Conservation (phyloP, 2,113 vertebrate genomes). For the Uria lomvia region DNA sequence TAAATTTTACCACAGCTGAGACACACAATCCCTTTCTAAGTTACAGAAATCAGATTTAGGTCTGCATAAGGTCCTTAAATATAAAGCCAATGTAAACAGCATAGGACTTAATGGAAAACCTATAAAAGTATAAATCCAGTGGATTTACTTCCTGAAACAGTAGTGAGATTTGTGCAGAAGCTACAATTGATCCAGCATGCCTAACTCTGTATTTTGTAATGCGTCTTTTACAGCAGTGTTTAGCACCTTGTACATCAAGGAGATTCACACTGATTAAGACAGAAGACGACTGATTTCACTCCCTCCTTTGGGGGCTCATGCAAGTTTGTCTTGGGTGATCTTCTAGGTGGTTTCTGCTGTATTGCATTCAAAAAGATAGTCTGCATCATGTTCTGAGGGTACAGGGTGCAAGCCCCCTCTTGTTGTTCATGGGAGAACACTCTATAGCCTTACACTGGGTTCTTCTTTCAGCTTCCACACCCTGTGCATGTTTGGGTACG, state of each 20-base stretch:
- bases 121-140: constrained; percentile 16
- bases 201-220: neutral
- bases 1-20: neutral
- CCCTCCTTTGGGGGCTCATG: neutral
- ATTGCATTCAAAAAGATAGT: neutral
- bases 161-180: neutral
- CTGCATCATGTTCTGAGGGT: neutral
- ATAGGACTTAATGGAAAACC: constrained; percentile 17
- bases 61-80: constrained; percentile 14
- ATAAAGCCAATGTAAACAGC: constrained; percentile 18
- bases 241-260: neutral
- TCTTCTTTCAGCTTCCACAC: neutral
- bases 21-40: neutral
- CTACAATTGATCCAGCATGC: neutral
- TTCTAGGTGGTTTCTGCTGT: neutral
- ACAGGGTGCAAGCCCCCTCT: neutral
- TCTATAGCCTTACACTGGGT: neutral
- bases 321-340: neutral
- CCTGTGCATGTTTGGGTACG: neutral
- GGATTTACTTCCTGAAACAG: constrained; percentile 25
- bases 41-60: constrained; percentile 41
- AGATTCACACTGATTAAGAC: neutral
- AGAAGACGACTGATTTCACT: neutral
- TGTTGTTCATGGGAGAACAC: neutral
- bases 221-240: neutral